A percentile compares a stretch with the other conserved stretches of the same genome.
phyloP scores from a whole-genome alignment of 2,888 invertebrate genomes.

The Dyspetes luteomarginatus region DNA sequence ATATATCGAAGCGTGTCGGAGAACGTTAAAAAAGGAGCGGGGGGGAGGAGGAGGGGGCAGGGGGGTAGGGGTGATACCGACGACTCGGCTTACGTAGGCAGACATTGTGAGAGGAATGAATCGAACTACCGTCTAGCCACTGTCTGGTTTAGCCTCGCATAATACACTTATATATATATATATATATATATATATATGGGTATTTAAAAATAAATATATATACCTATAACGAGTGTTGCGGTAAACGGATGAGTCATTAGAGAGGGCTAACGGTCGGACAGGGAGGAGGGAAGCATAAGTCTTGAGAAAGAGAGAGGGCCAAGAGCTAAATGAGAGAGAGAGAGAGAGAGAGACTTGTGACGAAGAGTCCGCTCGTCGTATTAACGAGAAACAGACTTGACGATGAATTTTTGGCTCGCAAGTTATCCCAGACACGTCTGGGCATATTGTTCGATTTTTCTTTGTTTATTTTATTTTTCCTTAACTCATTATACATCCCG shows the following conservation, averaged over 20 bases:
- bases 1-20: conserved; percentile 44
- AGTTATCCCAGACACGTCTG: neutral
- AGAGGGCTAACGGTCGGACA: conserved; percentile 53
- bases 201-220: too few relatives aligned
- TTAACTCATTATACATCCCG: too few relatives aligned
- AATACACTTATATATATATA: conserved; percentile 37
- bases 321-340: neutral
- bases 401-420: neutral
- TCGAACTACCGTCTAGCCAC: conserved; percentile 73
- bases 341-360: neutral
- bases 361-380: conserved; percentile 7
- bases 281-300: conserved; percentile 48
- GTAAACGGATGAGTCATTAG: conserved; percentile 63
- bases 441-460: neutral
- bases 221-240: conserved; percentile 44
- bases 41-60: neutral
- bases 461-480: neutral
- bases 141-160: conserved; percentile 69
- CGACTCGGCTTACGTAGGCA: conserved; percentile 62
- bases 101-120: conserved; percentile 62
- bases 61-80: conserved; percentile 37
- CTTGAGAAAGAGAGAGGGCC: neutral
- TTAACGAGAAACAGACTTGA: neutral
- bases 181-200: conserved; percentile 38
- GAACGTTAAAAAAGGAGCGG: neutral